Base-by-base conservation (phyloP, 2,888 invertebrate species). In the Agrochola circellaris region DNA sequence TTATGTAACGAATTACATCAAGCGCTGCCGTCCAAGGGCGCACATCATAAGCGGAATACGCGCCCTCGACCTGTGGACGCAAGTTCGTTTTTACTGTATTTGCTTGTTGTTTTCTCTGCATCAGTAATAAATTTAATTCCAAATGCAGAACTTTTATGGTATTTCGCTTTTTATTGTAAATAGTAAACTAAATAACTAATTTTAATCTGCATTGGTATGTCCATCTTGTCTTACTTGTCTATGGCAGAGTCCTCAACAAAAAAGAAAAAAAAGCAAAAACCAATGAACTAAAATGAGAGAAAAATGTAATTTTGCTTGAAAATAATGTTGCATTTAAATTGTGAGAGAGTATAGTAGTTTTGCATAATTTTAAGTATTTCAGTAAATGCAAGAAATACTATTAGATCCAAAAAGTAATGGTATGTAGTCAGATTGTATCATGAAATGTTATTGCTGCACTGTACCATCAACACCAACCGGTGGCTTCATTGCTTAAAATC, bases 401-500 rank as follows among this genome's bases (percentile, higher is more conserved):
- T 74, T 85, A 86, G 75, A 87, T 85, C 82, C 75, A 86, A 86
- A 92, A 91, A 93, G 93, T 94, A 91, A 94, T 94, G 94, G 94
- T 94, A 93, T 90, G 94, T 92, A 87, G 80, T 87, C 79, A 88
- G 79, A 88, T 85, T 81, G 85, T 75, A 75, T 81, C 84, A 79
- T 79, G 84, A 85, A 86, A 88, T 89, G 87, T 88, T 91, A 89
- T 90, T 87, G 84, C 85, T 89, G 83, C 54, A 68, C n/a, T 1
- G 38, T 68, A 38, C 82, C 81, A 89, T 86, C 90, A 91, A 94
- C 94, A 89, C 85, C 89, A 91, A 94, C 95, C 95, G 95, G 95
- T 95, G 93, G 93, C 90, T 92, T 93, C 88, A 89, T 89, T 90
- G 73, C 80, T 76, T 73, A 45, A 73, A 73, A 70, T 73, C 65